Evolutionary conservation across 2,113 vertebrate species (phyloP), one percentile per base, ranked within the genome.

Genomic region (Pluvianellus socialis): DNA sequence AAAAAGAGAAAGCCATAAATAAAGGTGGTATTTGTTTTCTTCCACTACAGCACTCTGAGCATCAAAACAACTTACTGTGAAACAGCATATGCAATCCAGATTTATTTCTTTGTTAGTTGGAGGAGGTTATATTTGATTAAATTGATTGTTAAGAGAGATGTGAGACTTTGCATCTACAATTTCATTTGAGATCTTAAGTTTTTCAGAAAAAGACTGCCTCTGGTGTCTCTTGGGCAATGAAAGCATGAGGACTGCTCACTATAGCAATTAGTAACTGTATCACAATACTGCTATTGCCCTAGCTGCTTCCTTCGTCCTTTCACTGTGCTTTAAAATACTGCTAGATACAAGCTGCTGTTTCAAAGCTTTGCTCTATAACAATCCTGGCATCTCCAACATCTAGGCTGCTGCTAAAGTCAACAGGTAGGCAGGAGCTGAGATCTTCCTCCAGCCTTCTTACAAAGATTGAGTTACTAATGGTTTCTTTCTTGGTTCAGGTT

Each of bases 401-500:
- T 68, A 94, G 85, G 86, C 28, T 40, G 7, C 50, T 80, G 80
- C 70, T 96, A 96, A 96, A 97, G 86, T 92, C 88, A 94, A 92
- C 50, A 94, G 65, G 91, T 97, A 96, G 30, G 76, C 56, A 91
- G 61, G 23, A 90, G 65, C 80, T 93, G 53, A 65, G 74, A 53
- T 91, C 85, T 90, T 95, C 94, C 96, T 98, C 73, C 56, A 88
- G 56, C 67, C 92, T 86, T 94, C 87, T 81, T 97, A 91, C 49
- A 87, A 91, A 94, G 89, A 96, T 73, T 94, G 75, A 92, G 82
- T 92, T 96, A 96, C 97, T 94, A 96, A 97, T 96, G 96, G 83
- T 91, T 96, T 95, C 91, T 85, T 96, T 97, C 96, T 96, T 91
- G 80, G 85, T 94, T 97, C 93, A 96, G 90, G 94, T 96, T 97